phyloP scores from a whole-genome alignment of 2,797 vertebrate genomes.

The Otus scops region DNA sequence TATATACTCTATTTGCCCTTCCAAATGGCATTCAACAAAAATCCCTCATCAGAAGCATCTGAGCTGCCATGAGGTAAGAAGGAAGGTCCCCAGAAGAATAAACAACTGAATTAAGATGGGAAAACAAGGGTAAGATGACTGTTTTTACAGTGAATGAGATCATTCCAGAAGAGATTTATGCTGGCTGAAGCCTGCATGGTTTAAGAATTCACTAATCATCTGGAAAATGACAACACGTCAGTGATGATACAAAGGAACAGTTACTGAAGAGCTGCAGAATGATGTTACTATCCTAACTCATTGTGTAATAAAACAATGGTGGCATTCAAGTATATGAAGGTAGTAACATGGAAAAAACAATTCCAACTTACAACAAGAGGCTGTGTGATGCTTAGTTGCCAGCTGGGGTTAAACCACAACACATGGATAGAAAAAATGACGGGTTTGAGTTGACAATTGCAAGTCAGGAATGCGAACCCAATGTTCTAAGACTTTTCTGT shows the following conservation, averaged over 20 bases:
- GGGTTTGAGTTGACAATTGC: not conserved
- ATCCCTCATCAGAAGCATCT: not conserved
- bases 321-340: not conserved
- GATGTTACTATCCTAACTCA: not conserved
- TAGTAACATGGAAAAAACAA: not conserved
- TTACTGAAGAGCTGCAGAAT: not conserved
- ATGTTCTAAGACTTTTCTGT: not conserved
- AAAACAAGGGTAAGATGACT: not conserved
- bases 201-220: not conserved
- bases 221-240: not conserved
- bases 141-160: not conserved
- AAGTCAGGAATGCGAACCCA: not conserved
- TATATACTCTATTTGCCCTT: not conserved
- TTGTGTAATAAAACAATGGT: not conserved
- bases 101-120: not conserved
- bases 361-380: not conserved
- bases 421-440: fast-evolving
- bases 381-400: too few relatives aligned
- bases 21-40: not conserved
- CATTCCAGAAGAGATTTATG: not conserved
- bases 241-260: not conserved
- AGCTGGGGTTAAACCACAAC: too few relatives aligned
- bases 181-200: not conserved
- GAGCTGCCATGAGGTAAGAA: not conserved
- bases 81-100: not conserved